A percentile compares a stretch with the other conserved stretches of the same genome.
Conservation (phyloP, 2,888 invertebrate genomes). For the Myopa tessellatipennis region DNA sequence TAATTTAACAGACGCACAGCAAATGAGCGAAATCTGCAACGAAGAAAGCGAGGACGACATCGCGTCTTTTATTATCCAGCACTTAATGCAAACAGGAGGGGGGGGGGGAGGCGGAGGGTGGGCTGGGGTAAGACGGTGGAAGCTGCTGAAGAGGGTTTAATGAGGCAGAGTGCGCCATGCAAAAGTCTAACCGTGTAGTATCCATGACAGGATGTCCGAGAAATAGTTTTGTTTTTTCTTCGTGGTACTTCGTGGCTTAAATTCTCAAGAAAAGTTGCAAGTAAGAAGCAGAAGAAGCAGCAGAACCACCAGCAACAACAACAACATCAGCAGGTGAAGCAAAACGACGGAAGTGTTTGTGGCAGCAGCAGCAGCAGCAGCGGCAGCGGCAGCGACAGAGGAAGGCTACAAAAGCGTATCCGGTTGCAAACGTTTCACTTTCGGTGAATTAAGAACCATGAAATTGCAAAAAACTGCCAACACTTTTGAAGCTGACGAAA, state of each 20-base stretch:
- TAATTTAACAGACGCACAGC: constrained; percentile 30
- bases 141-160: no score
- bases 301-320: neutral
- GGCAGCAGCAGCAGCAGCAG: constrained; percentile 17
- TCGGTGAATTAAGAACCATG: constrained; percentile 36
- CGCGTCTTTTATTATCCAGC: no score
- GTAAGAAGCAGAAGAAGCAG: neutral
- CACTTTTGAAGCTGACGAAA: constrained; percentile 9
- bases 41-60: neutral
- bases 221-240: constrained; percentile 16
- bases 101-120: no score
- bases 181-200: neutral
- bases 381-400: neutral
- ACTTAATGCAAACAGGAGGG: no score
- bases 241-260: neutral
- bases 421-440: constrained; percentile 33
- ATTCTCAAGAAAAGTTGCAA: constrained; percentile 7
- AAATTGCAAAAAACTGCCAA: constrained; percentile 27
- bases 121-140: no score
- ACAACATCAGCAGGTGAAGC: neutral
- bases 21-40: neutral
- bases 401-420: constrained; percentile 16
- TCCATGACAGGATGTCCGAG: constrained; percentile 25
- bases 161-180: constrained; percentile 7
- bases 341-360: constrained; percentile 25